Percentiles rank a stretch among this genome's conserved stretches.
Conservation (phyloP, 2,888 invertebrate genomes). For the Caenorhabditis doughertyi region DNA sequence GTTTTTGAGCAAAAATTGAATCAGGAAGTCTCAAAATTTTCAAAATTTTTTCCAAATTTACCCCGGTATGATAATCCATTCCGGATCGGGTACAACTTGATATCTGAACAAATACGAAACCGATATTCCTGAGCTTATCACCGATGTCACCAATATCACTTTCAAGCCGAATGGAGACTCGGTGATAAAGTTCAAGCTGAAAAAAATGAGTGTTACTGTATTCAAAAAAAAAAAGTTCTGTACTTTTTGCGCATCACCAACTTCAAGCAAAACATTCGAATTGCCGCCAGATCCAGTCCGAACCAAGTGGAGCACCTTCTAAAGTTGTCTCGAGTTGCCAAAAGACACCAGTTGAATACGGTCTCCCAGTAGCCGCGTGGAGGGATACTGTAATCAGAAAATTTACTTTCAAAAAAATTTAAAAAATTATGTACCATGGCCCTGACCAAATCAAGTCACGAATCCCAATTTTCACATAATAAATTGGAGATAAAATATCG, state of each 20-base stretch:
- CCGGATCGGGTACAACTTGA: conserved; percentile 10
- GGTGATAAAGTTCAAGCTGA: conserved; percentile 33
- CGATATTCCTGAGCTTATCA: neutral
- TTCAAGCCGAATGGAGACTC: conserved; percentile 5
- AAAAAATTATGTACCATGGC: no score
- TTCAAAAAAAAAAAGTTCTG: neutral
- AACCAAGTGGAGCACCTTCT: conserved; percentile 35
- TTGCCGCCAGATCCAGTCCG: conserved; percentile 12
- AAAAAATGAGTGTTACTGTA: neutral
- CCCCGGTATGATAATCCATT: conserved; percentile 10
- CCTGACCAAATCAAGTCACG: conserved; percentile 12
- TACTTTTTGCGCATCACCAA: conserved; percentile 17
- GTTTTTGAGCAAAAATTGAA: neutral
- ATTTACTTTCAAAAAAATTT: no score
- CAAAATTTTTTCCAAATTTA: no score
- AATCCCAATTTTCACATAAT: conserved; percentile 22
- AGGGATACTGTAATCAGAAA: conserved; percentile 5
- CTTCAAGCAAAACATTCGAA: conserved; percentile 26
- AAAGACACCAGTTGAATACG: conserved; percentile 33
- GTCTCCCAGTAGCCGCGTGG: conserved; percentile 27
- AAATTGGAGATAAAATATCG: conserved; percentile 23
- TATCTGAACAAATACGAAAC: conserved; percentile 30
- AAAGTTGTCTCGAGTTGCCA: conserved; percentile 8
- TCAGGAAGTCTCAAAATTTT: no score
- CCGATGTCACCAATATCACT: neutral